These are phyloP conservation scores for Solenopsis invicta DNA, from an alignment of 1,140 invertebrate species.

Conservation along the genomic window DNA sequence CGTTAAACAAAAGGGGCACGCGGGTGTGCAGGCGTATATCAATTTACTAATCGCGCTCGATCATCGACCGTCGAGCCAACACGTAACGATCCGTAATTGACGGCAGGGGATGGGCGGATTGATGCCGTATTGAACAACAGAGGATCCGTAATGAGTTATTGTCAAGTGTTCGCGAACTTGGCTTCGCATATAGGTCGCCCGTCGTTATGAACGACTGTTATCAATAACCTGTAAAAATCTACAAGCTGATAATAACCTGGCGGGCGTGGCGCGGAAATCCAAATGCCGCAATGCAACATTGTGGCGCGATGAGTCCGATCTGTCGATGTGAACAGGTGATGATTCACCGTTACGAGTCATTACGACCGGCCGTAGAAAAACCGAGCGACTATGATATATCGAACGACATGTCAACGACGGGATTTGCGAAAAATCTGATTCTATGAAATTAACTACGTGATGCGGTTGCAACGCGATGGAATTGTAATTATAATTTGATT, in stretches of 20 bases:
- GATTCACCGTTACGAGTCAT: neutral
- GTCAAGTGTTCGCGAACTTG: conserved; percentile 19
- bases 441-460: neutral
- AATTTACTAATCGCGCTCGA: conserved; percentile 55
- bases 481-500: neutral
- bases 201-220: conserved; percentile 19
- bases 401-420: neutral
- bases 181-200: conserved; percentile 41
- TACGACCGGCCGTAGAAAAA: neutral
- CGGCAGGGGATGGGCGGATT: neutral
- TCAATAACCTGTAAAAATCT: conserved; percentile 18
- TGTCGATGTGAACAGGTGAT: conserved; percentile 12
- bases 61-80: conserved; percentile 26
- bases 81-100: conserved; percentile 53
- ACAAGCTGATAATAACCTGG: conserved; percentile 28
- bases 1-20: conserved; percentile 54
- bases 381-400: neutral
- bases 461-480: neutral
- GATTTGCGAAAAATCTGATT: neutral
- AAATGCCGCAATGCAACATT: conserved; percentile 12
- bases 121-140: conserved; percentile 3
- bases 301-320: neutral
- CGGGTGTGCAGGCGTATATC: conserved; percentile 16
- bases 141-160: conserved; percentile 44
- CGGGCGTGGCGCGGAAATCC: conserved; percentile 28